phyloP scores from a whole-genome alignment of 2,113 vertebrate species.

The Siniperca chuatsi region DNA sequence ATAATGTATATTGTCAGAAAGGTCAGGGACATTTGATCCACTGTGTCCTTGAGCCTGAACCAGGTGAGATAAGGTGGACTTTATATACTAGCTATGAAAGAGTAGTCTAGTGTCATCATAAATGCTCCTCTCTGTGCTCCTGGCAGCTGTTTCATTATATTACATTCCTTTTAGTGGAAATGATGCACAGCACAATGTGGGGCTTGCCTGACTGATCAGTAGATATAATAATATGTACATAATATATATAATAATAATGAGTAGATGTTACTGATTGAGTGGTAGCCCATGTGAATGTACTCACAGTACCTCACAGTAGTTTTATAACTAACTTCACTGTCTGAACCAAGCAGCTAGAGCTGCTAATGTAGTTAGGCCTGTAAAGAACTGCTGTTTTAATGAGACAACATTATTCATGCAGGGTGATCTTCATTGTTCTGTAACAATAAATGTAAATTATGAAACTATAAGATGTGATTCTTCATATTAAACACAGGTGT shows the following conservation, averaged over 20 bases:
- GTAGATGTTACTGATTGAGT: constrained; percentile 2
- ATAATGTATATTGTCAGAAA: constrained; percentile 1
- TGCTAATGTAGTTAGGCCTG: background rate
- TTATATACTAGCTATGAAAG: background rate
- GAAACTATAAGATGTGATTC: constrained; percentile 1
- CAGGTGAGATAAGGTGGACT: background rate
- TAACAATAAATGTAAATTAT: constrained; percentile 53
- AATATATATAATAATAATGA: background rate
- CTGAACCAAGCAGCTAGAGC: constrained; percentile 6
- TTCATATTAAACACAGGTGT: background rate
- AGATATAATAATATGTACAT: background rate
- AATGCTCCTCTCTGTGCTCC: constrained; percentile 7
- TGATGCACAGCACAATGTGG: constrained; percentile 1
- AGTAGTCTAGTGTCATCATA: background rate
- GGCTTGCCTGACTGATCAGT: background rate
- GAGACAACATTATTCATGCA: background rate
- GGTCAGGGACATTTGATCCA: background rate
- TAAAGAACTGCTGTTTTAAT: constrained; percentile 36
- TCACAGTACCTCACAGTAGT: constrained; percentile 1
- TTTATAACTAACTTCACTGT: constrained; percentile 33
- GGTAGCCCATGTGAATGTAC: constrained; percentile 18
- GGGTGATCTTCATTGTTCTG: constrained; percentile 24
- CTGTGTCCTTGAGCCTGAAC: constrained; percentile 23
- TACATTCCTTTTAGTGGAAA: background rate
- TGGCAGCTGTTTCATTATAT: constrained; percentile 4